Evolutionary conservation across 1,140 invertebrate genomes (phyloP).

Genomic region (Papilio glaucus): DNA sequence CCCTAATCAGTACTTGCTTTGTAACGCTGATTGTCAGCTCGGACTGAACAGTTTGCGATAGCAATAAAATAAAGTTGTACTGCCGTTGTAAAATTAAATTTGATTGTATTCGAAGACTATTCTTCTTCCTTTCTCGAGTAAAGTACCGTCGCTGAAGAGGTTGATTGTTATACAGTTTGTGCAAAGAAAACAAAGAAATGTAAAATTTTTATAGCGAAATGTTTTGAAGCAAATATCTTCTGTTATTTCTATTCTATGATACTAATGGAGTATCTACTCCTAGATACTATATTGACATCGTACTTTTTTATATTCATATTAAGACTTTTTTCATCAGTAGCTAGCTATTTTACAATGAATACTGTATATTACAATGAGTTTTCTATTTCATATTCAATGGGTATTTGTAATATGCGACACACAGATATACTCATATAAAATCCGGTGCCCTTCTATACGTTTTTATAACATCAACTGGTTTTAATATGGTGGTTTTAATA

Average conservation of each 20-base stretch:
- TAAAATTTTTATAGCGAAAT: slow-evolving; percentile 1
- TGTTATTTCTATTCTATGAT: not conserved
- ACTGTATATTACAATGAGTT: too few species aligned
- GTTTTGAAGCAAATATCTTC: slow-evolving; percentile 6
- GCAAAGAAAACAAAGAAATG: slow-evolving; percentile 10
- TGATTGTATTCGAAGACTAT: slow-evolving; percentile 21
- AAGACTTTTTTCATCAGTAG: too few species aligned
- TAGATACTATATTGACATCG: not conserved
- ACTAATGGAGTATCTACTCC: not conserved
- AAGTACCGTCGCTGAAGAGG: slow-evolving; percentile 13
- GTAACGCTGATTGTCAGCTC: slow-evolving; percentile 12
- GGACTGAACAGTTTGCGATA: slow-evolving; percentile 25
- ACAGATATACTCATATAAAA: too few species aligned
- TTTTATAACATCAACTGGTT: too few species aligned
- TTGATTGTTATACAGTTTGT: slow-evolving; percentile 19
- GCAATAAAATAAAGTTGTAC: slow-evolving; percentile 23
- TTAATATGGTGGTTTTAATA: too few species aligned
- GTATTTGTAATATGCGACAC: too few species aligned
- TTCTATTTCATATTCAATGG: too few species aligned
- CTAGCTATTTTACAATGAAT: too few species aligned
- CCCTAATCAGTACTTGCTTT: slow-evolving; percentile 23
- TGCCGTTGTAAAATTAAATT: slow-evolving; percentile 19
- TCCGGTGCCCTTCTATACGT: too few species aligned
- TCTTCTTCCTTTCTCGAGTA: not conserved
- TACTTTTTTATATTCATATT: not conserved